Evolutionary conservation across 2,797 vertebrate species (phyloP).

Genomic region (Galaxias olidus): DNA sequence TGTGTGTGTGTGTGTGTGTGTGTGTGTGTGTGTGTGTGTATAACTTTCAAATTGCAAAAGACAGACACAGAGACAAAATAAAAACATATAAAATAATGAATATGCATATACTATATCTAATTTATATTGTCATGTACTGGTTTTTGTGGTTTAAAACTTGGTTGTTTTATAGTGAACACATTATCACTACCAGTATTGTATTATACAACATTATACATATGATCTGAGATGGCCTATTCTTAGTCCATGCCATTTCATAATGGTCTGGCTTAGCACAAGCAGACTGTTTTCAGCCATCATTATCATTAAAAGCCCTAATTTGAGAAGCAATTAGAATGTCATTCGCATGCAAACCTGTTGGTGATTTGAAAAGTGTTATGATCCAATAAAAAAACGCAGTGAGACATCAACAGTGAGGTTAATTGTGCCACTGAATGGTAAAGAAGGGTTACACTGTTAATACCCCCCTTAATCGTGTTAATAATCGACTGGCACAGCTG

Average conservation of each 20-base stretch:
- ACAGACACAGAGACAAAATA: not conserved
- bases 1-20: slow-evolving; percentile 4
- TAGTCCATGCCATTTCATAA: not conserved
- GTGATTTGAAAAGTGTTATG: slow-evolving; percentile 47
- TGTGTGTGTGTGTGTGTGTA: not conserved
- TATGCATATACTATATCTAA: no score
- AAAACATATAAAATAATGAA: not conserved
- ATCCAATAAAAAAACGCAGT: slow-evolving; percentile 35
- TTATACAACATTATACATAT: slow-evolving; percentile 7
- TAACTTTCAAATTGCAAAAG: not conserved
- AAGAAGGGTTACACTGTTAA: slow-evolving; percentile 64
- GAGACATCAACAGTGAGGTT: slow-evolving; percentile 60
- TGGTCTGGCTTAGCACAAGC: slow-evolving; percentile 15
- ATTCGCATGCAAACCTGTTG: slow-evolving; percentile 54
- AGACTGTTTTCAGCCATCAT: slow-evolving; percentile 10
- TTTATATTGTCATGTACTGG: no score
- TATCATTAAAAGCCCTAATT: not conserved
- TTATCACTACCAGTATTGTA: not conserved
- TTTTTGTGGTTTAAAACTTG: no score
- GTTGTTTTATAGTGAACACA: no score
- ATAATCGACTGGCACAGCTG: slow-evolving; percentile 51
- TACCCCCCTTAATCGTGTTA: slow-evolving; percentile 54
- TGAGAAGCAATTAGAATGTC: slow-evolving; percentile 22
- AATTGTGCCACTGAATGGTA: slow-evolving; percentile 54
- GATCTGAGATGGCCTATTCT: not conserved